phyloP scores from a whole-genome alignment of 2,797 vertebrate genomes.

The Sebastes kiyomatsui region DNA sequence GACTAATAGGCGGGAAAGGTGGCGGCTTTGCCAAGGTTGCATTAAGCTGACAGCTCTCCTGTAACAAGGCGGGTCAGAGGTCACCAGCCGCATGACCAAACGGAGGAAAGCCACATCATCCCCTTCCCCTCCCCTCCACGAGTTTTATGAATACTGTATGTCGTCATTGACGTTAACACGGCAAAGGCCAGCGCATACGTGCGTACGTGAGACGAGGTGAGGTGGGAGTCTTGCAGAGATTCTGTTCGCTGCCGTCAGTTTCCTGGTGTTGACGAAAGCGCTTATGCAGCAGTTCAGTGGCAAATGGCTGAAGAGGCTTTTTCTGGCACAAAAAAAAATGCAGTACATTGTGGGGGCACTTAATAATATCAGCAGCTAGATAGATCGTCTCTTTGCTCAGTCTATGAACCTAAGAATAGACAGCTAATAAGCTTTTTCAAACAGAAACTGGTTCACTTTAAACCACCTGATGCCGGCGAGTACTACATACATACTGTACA shows the following conservation, averaged over 20 bases:
- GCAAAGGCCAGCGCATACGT: slow-evolving; percentile 1
- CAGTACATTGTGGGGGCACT: slow-evolving; percentile 34
- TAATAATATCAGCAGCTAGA: slow-evolving; percentile 49
- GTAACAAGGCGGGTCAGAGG: slow-evolving; percentile 83
- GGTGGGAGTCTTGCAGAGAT: slow-evolving; percentile 16
- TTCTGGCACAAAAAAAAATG: slow-evolving; percentile 26
- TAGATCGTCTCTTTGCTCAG: slow-evolving; percentile 25
- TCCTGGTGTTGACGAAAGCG: slow-evolving; percentile 53
- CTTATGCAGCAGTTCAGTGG: slow-evolving; percentile 58
- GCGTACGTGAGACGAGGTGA: slow-evolving; percentile 3
- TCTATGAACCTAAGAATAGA: slow-evolving; percentile 26
- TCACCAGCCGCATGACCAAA: slow-evolving; percentile 78
- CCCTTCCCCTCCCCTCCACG: slow-evolving; percentile 79
- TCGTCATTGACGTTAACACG: slow-evolving; percentile 41
- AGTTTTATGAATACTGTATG: slow-evolving; percentile 80
- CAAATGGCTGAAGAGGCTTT: slow-evolving; percentile 62
- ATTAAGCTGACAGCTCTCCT: slow-evolving; percentile 86
- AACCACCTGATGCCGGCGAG: slow-evolving; percentile 14
- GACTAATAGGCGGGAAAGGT: slow-evolving; percentile 84
- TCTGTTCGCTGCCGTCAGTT: slow-evolving; percentile 27
- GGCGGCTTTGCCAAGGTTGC: slow-evolving; percentile 86
- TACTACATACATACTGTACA: background rate
- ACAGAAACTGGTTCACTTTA: background rate
- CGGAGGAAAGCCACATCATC: slow-evolving; percentile 78
- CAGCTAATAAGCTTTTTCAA: background rate